Conservation (phyloP, 2,888 invertebrate genomes). For the Drosophila conformis region DNA sequence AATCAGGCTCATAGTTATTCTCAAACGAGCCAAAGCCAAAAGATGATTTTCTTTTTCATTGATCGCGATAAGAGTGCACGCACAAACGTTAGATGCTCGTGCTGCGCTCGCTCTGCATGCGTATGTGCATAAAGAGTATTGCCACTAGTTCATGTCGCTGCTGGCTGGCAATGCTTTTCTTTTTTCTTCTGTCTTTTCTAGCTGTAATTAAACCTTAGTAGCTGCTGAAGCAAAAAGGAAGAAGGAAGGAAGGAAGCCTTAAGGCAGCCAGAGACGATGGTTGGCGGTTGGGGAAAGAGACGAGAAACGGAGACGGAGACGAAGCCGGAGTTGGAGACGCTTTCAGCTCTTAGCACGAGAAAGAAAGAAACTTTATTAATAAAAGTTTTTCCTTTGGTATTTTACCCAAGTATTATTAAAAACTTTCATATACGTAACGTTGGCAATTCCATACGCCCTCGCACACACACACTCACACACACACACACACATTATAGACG, state of each 20-base stretch:
- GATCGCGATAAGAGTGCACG: slow-evolving; percentile 1
- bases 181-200: slow-evolving; percentile 9
- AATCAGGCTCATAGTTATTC: background rate
- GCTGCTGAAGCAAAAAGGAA: slow-evolving; percentile 46
- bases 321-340: slow-evolving; percentile 19
- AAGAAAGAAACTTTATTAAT: slow-evolving; percentile 80
- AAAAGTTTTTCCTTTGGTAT: slow-evolving; percentile 81
- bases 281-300: slow-evolving; percentile 1
- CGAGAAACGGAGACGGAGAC: slow-evolving; percentile 12
- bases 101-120: slow-evolving; percentile 40
- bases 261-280: slow-evolving; percentile 41
- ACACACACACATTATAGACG: slow-evolving; percentile 22
- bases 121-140: slow-evolving; percentile 49
- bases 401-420: slow-evolving; percentile 78
- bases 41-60: background rate
- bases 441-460: slow-evolving; percentile 49
- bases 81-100: slow-evolving; percentile 5
- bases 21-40: background rate
- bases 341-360: slow-evolving; percentile 39
- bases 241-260: slow-evolving; percentile 48
- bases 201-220: slow-evolving; percentile 74
- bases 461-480: slow-evolving; percentile 24
- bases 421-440: slow-evolving; percentile 77
- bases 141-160: slow-evolving; percentile 37
- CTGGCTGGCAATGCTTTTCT: slow-evolving; percentile 16